These are phyloP conservation scores for Mobula hypostoma DNA, from an alignment of 2,113 vertebrate genomes.

Conservation along the genomic window DNA sequence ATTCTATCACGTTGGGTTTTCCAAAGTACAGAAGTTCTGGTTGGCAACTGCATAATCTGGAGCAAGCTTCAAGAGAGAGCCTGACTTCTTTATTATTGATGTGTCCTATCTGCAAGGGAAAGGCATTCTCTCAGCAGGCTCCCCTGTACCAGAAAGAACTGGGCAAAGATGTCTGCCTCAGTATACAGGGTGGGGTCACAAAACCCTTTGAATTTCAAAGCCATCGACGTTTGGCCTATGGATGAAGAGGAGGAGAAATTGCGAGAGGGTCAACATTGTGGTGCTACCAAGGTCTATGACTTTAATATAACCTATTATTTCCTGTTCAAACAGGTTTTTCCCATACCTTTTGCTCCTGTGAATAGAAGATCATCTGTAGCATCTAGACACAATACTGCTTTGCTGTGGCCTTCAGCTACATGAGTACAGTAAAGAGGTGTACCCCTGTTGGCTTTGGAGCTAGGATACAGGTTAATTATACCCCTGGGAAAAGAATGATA, in stretches of 20 bases:
- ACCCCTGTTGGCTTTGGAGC: conserved; percentile 56
- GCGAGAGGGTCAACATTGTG: no score
- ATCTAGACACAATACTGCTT: conserved; percentile 87
- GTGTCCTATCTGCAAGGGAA: background rate
- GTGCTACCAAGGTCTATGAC: background rate
- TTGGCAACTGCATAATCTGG: background rate
- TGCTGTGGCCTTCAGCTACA: conserved; percentile 86
- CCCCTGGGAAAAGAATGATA: conserved; percentile 60
- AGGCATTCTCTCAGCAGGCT: background rate
- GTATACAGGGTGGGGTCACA: no score
- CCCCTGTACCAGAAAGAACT: background rate
- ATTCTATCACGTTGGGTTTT: no score
- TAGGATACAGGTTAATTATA: conserved; percentile 76
- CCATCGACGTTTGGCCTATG: background rate
- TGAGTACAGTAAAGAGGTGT: conserved; percentile 73
- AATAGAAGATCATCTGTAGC: conserved; percentile 94
- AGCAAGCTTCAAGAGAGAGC: background rate
- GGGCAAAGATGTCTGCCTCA: background rate
- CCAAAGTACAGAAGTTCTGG: no score
- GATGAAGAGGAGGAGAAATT: background rate
- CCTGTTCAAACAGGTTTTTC: background rate
- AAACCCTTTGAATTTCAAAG: background rate
- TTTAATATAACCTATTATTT: background rate
- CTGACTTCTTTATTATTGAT: background rate
- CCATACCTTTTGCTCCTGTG: conserved; percentile 90